Evolutionary conservation across 2,888 invertebrate genomes (phyloP).

Genomic region (Eugnorisma glareosa): DNA sequence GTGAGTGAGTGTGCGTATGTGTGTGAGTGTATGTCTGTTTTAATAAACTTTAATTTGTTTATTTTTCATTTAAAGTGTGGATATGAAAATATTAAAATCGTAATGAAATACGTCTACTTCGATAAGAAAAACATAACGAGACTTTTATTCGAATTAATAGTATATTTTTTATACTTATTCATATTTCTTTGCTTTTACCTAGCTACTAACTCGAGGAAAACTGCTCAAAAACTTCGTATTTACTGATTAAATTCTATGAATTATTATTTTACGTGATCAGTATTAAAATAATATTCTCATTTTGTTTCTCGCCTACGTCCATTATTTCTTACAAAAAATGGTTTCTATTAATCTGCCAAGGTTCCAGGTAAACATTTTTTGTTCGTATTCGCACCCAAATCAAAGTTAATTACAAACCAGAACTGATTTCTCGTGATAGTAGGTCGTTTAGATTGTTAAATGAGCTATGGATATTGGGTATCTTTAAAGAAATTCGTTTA

Average conservation of each 20-base stretch:
- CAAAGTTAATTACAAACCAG: slow-evolving; percentile 65
- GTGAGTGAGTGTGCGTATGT: no score
- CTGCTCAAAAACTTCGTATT: background rate
- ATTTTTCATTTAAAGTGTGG: no score
- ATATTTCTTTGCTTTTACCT: background rate
- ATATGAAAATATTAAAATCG: background rate
- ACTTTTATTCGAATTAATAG: background rate
- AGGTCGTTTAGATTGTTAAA: slow-evolving; percentile 57
- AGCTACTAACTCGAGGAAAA: background rate
- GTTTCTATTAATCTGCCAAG: slow-evolving; percentile 49
- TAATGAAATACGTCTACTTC: background rate
- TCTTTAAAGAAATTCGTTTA: slow-evolving; percentile 46
- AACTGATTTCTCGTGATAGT: slow-evolving; percentile 54
- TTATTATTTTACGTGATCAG: slow-evolving; percentile 25
- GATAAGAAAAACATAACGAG: background rate
- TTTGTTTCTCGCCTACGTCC: slow-evolving; percentile 17
- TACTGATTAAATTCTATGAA: slow-evolving; percentile 24
- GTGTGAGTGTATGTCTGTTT: no score
- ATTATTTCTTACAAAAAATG: slow-evolving; percentile 34
- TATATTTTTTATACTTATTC: background rate
- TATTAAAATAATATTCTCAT: slow-evolving; percentile 25
- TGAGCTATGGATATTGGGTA: slow-evolving; percentile 49
- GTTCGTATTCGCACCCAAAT: slow-evolving; percentile 62
- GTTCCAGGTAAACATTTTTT: slow-evolving; percentile 65
- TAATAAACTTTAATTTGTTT: no score